Conservation (phyloP, 2,888 invertebrate species). For the Synergus itoensis region DNA sequence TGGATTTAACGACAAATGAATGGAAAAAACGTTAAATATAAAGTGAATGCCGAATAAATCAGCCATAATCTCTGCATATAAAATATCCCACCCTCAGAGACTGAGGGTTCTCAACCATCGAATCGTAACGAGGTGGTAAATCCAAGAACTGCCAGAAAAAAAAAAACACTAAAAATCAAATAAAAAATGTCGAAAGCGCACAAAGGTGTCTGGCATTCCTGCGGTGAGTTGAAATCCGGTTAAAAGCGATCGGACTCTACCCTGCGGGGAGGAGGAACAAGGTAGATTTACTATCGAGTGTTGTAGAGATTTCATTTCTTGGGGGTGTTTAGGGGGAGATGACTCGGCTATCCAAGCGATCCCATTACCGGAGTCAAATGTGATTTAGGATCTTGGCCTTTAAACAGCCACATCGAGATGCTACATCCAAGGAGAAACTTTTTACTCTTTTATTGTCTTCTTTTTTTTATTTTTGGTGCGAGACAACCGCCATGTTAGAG, state of each 20-base stretch:
- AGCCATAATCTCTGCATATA: background rate
- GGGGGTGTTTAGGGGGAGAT: background rate
- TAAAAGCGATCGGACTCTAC: conserved; percentile 29
- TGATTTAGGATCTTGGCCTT: conserved; percentile 72
- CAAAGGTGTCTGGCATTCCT: background rate
- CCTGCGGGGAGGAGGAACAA: conserved; percentile 37
- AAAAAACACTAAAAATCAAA: background rate
- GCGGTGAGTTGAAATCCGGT: conserved; percentile 8
- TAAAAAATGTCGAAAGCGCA: conserved; percentile 16
- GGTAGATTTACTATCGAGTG: conserved; percentile 66
- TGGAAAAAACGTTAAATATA: background rate
- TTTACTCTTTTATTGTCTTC: background rate
- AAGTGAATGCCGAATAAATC: background rate
- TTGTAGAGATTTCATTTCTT: conserved; percentile 65
- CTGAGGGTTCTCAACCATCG: background rate
- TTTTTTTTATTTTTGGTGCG: background rate
- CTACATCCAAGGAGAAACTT: conserved; percentile 10
- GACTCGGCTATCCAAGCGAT: conserved; percentile 58
- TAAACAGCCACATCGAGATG: conserved; percentile 40
- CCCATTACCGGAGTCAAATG: conserved; percentile 71
- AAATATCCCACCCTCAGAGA: background rate
- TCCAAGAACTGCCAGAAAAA: background rate
- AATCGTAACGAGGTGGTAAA: background rate
- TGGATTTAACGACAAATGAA: no score
- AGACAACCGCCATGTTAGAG: conserved; percentile 13